These are phyloP conservation scores for Denticeps clupeoides DNA, from an alignment of 2,797 vertebrate genomes.

Conservation along the genomic window DNA sequence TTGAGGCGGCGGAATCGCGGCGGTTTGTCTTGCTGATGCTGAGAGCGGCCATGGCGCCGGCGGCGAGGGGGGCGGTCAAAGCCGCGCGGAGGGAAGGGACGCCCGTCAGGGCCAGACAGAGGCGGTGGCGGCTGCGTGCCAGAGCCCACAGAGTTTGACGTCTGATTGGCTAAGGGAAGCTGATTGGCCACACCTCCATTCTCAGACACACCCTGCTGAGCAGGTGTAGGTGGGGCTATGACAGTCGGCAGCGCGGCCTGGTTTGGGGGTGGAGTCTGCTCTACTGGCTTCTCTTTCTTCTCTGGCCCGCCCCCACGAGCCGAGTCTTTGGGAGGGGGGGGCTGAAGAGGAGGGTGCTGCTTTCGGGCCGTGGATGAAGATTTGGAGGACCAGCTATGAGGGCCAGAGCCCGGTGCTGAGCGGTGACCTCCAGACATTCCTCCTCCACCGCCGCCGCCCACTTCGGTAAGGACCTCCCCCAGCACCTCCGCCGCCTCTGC, in stretches of 20 bases:
- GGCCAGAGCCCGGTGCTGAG: slow-evolving; percentile 38
- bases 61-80: slow-evolving; percentile 70
- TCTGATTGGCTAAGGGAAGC: slow-evolving; percentile 34
- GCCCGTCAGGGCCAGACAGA: slow-evolving; percentile 31
- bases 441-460: slow-evolving; percentile 41
- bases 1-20: slow-evolving; percentile 83
- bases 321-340: slow-evolving; percentile 49
- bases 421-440: slow-evolving; percentile 48
- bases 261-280: slow-evolving; percentile 43
- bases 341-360: slow-evolving; percentile 45
- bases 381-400: slow-evolving; percentile 50
- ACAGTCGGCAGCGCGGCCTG: slow-evolving; percentile 44
- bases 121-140: slow-evolving; percentile 28
- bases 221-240: slow-evolving; percentile 29
- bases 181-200: slow-evolving; percentile 48
- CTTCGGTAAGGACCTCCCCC: slow-evolving; percentile 56
- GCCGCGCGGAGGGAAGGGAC: slow-evolving; percentile 47
- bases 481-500: slow-evolving; percentile 66
- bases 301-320: slow-evolving; percentile 46
- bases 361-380: slow-evolving; percentile 45
- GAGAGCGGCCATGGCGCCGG: slow-evolving; percentile 71
- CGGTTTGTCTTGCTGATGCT: slow-evolving; percentile 89
- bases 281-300: slow-evolving; percentile 57
- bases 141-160: slow-evolving; percentile 41
- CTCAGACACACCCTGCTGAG: slow-evolving; percentile 41